Evolutionary conservation across 2,113 vertebrate genomes (phyloP).

Genomic region (Chlamydotis undulata): DNA sequence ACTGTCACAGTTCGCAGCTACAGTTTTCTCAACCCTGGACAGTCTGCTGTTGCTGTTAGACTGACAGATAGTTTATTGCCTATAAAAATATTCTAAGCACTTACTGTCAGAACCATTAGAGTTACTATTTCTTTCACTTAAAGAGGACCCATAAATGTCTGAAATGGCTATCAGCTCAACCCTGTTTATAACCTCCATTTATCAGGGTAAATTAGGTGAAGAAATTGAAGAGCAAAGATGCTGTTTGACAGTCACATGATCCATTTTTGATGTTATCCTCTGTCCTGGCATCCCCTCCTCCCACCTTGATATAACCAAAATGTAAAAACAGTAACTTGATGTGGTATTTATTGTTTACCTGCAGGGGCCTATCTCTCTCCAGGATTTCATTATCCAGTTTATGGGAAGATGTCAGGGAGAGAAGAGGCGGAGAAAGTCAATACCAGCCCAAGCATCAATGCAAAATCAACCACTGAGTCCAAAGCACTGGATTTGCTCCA

Average conservation of each 20-base stretch:
- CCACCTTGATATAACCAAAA: constrained; percentile 23
- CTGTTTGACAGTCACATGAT: neutral
- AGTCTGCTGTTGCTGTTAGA: constrained; percentile 61
- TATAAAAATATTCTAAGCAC: constrained; percentile 75
- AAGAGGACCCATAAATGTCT: constrained; percentile 66
- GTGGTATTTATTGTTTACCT: constrained; percentile 69
- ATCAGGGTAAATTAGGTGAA: constrained; percentile 68
- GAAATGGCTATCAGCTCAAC: constrained; percentile 67
- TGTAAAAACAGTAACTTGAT: constrained; percentile 48
- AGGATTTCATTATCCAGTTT: constrained; percentile 98
- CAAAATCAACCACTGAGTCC: constrained; percentile 86
- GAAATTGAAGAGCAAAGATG: constrained; percentile 38
- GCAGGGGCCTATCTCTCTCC: constrained; percentile 84
- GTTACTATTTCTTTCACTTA: constrained; percentile 76
- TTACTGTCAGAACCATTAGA: constrained; percentile 75
- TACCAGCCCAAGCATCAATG: constrained; percentile 82
- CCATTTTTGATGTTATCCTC: constrained; percentile 14
- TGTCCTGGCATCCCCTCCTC: constrained; percentile 4
- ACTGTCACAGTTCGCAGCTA: constrained; percentile 56
- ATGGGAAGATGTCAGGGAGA: constrained; percentile 96
- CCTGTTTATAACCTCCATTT: constrained; percentile 69
- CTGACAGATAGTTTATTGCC: constrained; percentile 74
- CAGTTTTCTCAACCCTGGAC: constrained; percentile 49
- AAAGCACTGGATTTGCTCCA: constrained; percentile 92
- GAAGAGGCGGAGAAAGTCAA: constrained; percentile 92